A percentile compares a stretch with the other conserved stretches of the same genome.
These are phyloP conservation scores for Drosophila infuscata DNA, from an alignment of 2,888 invertebrate species.

Conservation along the genomic window DNA sequence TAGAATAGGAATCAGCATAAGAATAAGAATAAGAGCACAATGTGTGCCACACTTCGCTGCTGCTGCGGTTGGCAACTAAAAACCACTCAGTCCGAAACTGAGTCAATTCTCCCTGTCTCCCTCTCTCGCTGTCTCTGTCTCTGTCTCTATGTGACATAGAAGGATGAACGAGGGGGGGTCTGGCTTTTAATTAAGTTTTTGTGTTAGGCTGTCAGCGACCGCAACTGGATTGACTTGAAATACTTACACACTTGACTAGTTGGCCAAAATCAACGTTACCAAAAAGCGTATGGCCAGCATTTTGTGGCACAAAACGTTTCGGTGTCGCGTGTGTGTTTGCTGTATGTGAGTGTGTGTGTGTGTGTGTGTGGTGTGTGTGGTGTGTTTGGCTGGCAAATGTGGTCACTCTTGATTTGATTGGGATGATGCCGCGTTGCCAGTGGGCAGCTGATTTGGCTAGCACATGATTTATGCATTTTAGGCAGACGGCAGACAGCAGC, in stretches of 20 bases:
- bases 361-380: not conserved
- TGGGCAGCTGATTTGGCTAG: slow-evolving; percentile 35
- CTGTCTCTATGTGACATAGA: not conserved
- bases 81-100: slow-evolving; percentile 18
- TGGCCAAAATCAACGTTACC: slow-evolving; percentile 51
- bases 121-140: not conserved
- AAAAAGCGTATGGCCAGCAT: slow-evolving; percentile 69
- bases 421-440: slow-evolving; percentile 42
- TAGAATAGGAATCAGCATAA: not conserved
- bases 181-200: slow-evolving; percentile 68
- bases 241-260: slow-evolving; percentile 46
- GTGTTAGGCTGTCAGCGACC: slow-evolving; percentile 65
- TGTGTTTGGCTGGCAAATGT: slow-evolving; percentile 39
- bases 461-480: slow-evolving; percentile 37
- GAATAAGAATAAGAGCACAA: slow-evolving; percentile 20
- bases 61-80: slow-evolving; percentile 20
- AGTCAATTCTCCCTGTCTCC: slow-evolving; percentile 12
- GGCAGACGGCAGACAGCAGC: slow-evolving; percentile 23
- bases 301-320: slow-evolving; percentile 74
- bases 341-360: slow-evolving; percentile 2
- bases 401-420: slow-evolving; percentile 48
- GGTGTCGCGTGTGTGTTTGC: slow-evolving; percentile 15
- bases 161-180: slow-evolving; percentile 1
- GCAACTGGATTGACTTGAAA: slow-evolving; percentile 71
- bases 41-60: slow-evolving; percentile 32